Percentiles rank a stretch among this genome's conserved stretches.
phyloP scores from a whole-genome alignment of 2,888 invertebrate genomes.

The Folsomia manolachei region DNA sequence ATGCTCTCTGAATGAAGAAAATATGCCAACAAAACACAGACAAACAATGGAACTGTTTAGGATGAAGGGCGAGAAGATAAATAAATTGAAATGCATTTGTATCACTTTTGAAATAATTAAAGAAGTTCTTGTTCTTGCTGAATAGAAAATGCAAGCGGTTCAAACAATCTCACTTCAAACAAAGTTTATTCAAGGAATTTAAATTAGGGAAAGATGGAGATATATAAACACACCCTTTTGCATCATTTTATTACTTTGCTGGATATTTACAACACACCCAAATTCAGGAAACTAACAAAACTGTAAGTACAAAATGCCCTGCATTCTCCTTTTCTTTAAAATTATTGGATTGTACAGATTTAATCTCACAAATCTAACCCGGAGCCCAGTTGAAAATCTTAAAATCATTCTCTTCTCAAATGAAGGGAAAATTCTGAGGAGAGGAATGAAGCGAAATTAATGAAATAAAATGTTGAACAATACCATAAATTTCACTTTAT shows the following conservation, averaged over 20 bases:
- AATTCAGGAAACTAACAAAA: too few species aligned
- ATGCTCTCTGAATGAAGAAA: background rate
- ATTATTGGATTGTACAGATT: too few species aligned
- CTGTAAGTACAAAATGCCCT: too few species aligned
- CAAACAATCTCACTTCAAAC: background rate
- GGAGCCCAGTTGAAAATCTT: too few species aligned
- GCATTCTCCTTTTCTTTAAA: too few species aligned
- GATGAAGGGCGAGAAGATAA: background rate
- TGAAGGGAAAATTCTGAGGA: background rate
- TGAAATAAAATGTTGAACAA: background rate
- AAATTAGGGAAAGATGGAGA: background rate
- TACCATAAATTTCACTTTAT: background rate
- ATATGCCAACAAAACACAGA: background rate
- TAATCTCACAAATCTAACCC: too few species aligned
- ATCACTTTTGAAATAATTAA: background rate
- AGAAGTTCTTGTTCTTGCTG: background rate
- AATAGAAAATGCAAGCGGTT: background rate
- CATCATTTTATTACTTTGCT: too few species aligned
- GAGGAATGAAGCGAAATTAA: background rate
- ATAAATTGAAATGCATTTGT: constrained; percentile 2
- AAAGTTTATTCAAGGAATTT: background rate
- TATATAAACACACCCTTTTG: too few species aligned
- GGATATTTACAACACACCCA: too few species aligned
- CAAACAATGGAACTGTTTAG: background rate
- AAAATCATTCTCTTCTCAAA: too few species aligned